Evolutionary conservation across 1,140 invertebrate species (phyloP), one percentile per base, ranked within the genome.

Genomic region (Sitophilus oryzae): DNA sequence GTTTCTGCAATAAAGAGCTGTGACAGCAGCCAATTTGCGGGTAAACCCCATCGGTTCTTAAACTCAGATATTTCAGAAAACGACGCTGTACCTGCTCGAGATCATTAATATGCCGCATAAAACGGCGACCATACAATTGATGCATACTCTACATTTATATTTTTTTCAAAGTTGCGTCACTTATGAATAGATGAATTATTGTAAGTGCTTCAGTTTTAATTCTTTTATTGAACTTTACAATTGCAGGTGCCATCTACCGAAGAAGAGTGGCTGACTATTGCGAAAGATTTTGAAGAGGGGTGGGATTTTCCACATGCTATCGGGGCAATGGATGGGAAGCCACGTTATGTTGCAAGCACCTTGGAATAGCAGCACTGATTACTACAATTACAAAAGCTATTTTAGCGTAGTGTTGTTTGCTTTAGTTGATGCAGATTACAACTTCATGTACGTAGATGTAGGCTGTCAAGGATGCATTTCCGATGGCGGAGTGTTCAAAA

Each of bases 371-470:
- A 76, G 76, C 38, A 61, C 64, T 10, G 53, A 66, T 11, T 80
- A 67, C 69, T 65, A 48, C 25, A 80, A 79, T 60, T 78, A 79
- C 52, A 79, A 79, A 52, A 58, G 63, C 20, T 69, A 56, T 47
- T 75, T 71, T 64, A 75, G 71, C 43, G 71, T 78, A 41, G 74
- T 80, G 18, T 61, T 80, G 15, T 57, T 79, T 50, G 76, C 69
- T 2, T 38, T 76, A 51, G 70, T 70, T 18, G 75, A 79, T 66
- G 71, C 66, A 15, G 57, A 77, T 37, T 77, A 76, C 57, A 67
- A 66, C 50, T 79, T 77, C 62, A 61, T 67, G 22, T 69, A 67
- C 43, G 64, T 71, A 15, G 68, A 77, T 53, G 58, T 74, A 21
- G 74, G 74, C 23, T 61, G 66, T 20, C 65, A 69, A 62, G 75